Evolutionary conservation across 2,797 vertebrate species (phyloP), one percentile per base, ranked within the genome.

Genomic region (Urophycis tenuis): DNA sequence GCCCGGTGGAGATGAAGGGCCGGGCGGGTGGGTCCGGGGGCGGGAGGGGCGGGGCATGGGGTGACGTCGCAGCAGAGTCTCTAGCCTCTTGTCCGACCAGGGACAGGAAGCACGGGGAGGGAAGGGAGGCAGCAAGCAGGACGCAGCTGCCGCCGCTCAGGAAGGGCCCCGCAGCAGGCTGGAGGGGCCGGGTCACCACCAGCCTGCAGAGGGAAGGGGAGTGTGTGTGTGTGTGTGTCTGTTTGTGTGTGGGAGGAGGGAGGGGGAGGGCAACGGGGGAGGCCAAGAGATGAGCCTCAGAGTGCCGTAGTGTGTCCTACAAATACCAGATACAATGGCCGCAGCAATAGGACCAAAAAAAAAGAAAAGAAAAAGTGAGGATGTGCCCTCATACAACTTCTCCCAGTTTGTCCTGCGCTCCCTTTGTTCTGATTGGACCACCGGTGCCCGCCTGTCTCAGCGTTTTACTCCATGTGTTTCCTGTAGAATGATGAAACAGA

Each of bases 91-190:
- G 90, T 89, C 90, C 81, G 84, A 90, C 93, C 93, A 93, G 93
- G 92, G 92, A 94, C 92, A 94, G 93, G 93, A 94, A 94, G 88
- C 83, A 10, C 88, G 87, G 87, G 88, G 87, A 92, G 90, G 88
- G 86, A 88, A 84, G 87, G 84, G 89, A 89, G 88, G 86, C 83
- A 87, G 87, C 89, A 82, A 84, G 91, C 93, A 94, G 92, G 93
- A 94, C 92, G 88, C 93, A 94, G 93, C 93, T 94, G 92, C 92
- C 90, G 88, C 90, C 89, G 89, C 87, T 93, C 92, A 94, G 93
- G 92, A 94, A 94, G 89, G 87, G 82, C 86, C 88, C 88, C 88
- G 85, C 86, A 89, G 89, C 86, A 90, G 88, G 88, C 89, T 87
- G 91, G 88, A 87, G 77, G 83, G 87, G 89, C 77, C 74, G 84